A percentile compares a stretch with the other conserved stretches of the same genome.
Conservation (phyloP, 1,140 invertebrate species). For the Drosophila malerkotliana region DNA sequence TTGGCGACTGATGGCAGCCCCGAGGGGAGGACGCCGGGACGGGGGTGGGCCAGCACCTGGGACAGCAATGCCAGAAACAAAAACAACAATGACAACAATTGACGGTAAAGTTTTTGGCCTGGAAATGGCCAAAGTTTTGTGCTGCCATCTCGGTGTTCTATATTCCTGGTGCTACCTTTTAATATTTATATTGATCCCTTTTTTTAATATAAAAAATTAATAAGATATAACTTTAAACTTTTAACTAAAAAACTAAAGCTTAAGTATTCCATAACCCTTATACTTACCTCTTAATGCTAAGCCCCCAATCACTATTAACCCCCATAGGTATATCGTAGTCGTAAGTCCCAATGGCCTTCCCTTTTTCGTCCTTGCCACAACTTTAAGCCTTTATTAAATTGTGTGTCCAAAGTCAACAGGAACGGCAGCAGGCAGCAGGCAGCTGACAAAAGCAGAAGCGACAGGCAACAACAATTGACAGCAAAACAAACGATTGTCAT, state of each 20-base stretch:
- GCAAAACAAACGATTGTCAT: constrained; percentile 81
- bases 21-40: too few relatives aligned
- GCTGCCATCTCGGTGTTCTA: neutral
- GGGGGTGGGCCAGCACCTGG: constrained; percentile 41
- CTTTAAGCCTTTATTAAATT: constrained; percentile 78
- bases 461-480: constrained; percentile 76
- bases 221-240: neutral
- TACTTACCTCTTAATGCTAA: neutral
- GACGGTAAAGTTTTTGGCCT: constrained; percentile 71
- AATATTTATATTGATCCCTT: neutral
- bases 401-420: constrained; percentile 52
- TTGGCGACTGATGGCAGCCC: constrained; percentile 19
- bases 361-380: constrained; percentile 36
- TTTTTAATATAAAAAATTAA: too few relatives aligned
- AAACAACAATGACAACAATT: constrained; percentile 24
- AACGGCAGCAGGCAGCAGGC: neutral
- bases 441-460: constrained; percentile 22
- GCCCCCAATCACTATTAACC: neutral
- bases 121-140: constrained; percentile 69
- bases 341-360: neutral
- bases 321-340: neutral
- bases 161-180: constrained; percentile 20
- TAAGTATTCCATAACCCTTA: neutral
- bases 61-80: constrained; percentile 22
- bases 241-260: neutral